Base-by-base conservation (phyloP, 2,797 vertebrate genomes). In the Semotilus atromaculatus region DNA sequence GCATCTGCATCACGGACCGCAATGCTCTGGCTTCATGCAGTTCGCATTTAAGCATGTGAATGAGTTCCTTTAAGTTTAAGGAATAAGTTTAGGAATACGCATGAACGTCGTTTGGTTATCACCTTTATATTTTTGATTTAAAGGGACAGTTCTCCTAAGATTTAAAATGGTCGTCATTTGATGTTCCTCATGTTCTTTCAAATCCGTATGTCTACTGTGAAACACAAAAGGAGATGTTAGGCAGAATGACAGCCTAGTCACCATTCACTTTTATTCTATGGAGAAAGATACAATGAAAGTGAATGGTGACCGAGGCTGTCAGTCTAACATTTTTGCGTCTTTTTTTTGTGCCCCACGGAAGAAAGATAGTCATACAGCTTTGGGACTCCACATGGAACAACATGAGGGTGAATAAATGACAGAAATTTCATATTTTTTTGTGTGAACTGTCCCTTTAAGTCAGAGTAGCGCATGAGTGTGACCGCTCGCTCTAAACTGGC, bases 51-150 rank as follows among this genome's bases (percentile, higher is more conserved):
- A 40, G 16, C 48, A 29, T 21, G 72, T 3, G 10, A 38, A 83
- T 2, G 18, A 68, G 62, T 68, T 43, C n/a, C 36, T 29, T 58
- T 58, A 84, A 84, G 82, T 84, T 83, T 53, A n/a, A n/a, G n/a
- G n/a, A 23, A 67, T 43, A 62, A 64, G 60, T 78, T 83, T 38
- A 14, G 43, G 2, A 68, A 66, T 58, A n/a, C 4, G 5, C 31
- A n/a, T 1, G 18, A 67, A 68, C n/a, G 29, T 23, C 6, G 36
- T 76, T 62, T n/a, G 40, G 53, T 76, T 43, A 14, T 55, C 18
- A 14, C 26, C 13, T 19, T 19, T 48, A 48, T 3, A 13, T 26
- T 26, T 29, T 60, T 19, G 16, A 5, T 60, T 60, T 40, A 66
- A 66, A 66, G 18, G 18, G 76, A 45, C 40, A 9, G 18, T 48